These are phyloP conservation scores for Sebastes matsubarae DNA, from an alignment of 2,797 vertebrate species.

Conservation along the genomic window DNA sequence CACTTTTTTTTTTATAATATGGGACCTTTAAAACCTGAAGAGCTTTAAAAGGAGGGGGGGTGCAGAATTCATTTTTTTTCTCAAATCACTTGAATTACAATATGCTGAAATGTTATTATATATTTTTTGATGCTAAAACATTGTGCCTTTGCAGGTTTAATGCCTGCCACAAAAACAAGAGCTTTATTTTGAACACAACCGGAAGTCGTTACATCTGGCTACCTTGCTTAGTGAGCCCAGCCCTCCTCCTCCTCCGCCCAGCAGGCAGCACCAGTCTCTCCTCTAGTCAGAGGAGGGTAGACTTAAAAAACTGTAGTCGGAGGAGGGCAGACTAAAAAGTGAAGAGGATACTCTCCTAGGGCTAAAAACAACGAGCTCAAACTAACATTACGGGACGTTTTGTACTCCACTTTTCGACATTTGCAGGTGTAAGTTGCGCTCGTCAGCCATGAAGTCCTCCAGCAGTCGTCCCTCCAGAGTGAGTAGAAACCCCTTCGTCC, in stretches of 20 bases:
- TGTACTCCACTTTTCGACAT: neutral
- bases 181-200: constrained; percentile 27
- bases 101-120: no score
- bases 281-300: neutral
- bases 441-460: constrained; percentile 79
- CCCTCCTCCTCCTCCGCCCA: neutral
- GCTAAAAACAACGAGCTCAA: neutral
- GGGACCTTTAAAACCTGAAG: no score
- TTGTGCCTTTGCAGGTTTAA: no score
- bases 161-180: no score
- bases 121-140: no score
- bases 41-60: no score
- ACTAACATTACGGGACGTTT: neutral
- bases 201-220: neutral
- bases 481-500: constrained; percentile 88
- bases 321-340: neutral
- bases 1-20: no score
- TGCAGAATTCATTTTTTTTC: rapidly evolving
- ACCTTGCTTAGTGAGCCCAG: neutral
- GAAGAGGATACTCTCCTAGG: neutral
- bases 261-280: constrained; percentile 1
- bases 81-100: no score
- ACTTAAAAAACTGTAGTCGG: no score
- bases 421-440: neutral
- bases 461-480: constrained; percentile 58